A percentile compares a stretch with the other conserved stretches of the same genome.
These are phyloP conservation scores for Platichthys flesus DNA, from an alignment of 2,113 vertebrate species.

Conservation along the genomic window DNA sequence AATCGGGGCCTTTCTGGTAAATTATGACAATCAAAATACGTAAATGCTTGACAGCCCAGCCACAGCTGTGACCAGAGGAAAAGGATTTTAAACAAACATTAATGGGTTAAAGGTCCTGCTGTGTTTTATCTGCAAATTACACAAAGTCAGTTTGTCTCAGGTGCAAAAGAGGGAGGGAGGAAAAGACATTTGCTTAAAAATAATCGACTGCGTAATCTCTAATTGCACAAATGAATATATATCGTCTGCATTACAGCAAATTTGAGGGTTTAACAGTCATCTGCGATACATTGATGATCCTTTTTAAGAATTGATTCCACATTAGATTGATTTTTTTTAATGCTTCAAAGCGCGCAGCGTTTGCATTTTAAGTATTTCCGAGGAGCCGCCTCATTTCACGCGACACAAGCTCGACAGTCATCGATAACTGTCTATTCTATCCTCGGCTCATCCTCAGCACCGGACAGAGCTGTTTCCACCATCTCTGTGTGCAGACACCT, in stretches of 20 bases:
- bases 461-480: slow-evolving; percentile 49
- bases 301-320: neutral
- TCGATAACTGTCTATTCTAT: slow-evolving; percentile 29
- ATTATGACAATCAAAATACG: neutral
- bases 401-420: slow-evolving; percentile 13
- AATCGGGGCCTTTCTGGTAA: neutral
- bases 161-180: neutral
- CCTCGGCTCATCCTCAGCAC: slow-evolving; percentile 44
- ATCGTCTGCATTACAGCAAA: neutral
- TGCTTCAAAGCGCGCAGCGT: neutral
- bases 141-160: neutral
- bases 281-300: neutral
- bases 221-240: neutral
- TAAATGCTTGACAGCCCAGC: neutral
- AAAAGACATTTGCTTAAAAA: neutral
- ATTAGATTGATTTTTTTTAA: slow-evolving; percentile 7
- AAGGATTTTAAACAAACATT: neutral
- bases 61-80: neutral
- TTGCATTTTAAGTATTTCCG: neutral
- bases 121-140: neutral
- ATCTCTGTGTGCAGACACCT: slow-evolving; percentile 64
- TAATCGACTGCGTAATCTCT: neutral
- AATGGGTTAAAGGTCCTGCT: neutral
- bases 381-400: neutral
- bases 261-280: neutral